Conservation (phyloP, 2,797 vertebrate species). For the Mionectes olivaceus region DNA sequence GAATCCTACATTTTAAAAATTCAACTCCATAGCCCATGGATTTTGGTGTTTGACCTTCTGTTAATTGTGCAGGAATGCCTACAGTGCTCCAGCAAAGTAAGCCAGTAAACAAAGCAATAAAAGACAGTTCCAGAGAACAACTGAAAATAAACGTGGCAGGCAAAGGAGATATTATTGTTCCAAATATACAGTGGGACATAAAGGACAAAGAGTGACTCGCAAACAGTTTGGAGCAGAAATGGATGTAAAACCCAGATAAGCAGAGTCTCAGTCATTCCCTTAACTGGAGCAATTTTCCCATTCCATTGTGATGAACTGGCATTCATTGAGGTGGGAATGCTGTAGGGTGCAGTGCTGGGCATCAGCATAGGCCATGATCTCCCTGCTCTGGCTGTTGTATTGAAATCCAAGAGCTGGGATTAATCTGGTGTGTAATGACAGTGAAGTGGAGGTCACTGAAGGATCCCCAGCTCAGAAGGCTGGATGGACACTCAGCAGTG, state of each 20-base stretch:
- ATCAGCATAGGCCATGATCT: fast-evolving
- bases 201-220: neutral
- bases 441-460: neutral
- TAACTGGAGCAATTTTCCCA: fast-evolving
- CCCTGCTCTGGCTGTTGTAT: fast-evolving
- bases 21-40: neutral
- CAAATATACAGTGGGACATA: neutral
- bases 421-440: neutral
- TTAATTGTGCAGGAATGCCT: neutral
- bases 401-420: fast-evolving
- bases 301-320: fast-evolving
- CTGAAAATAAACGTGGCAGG: neutral
- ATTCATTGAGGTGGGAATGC: neutral
- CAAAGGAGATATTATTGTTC: neutral
- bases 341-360: neutral
- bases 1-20: neutral
- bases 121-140: neutral
- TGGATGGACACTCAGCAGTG: neutral
- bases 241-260: neutral
- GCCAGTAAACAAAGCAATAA: neutral
- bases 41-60: neutral
- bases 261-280: neutral
- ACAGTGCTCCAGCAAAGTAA: neutral
- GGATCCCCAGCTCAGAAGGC: neutral
- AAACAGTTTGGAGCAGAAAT: neutral